Conservation (phyloP, 2,797 vertebrate genomes). For the Clamator glandarius region DNA sequence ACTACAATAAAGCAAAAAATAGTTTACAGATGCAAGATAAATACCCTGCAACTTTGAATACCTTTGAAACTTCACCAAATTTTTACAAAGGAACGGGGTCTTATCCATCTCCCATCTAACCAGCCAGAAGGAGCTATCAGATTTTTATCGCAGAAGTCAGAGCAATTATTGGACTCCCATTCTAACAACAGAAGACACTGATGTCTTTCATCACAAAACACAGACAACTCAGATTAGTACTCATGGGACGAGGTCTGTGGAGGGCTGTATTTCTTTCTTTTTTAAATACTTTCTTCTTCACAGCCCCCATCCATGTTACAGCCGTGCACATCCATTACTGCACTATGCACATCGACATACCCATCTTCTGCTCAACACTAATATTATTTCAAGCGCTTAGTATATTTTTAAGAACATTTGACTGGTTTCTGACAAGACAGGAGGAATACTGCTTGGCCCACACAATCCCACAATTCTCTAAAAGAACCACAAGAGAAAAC, state of each 20-base stretch:
- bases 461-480: background rate
- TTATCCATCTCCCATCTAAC: background rate
- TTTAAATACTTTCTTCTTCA: background rate
- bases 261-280: background rate
- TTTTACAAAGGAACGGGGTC: background rate
- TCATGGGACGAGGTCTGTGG: background rate
- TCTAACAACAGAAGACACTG: background rate
- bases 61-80: background rate
- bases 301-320: background rate
- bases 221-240: background rate
- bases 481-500: background rate
- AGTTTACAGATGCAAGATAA: background rate
- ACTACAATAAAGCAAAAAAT: constrained; percentile 15
- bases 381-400: background rate
- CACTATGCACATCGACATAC: background rate
- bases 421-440: background rate
- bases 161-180: background rate
- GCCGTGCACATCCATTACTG: background rate
- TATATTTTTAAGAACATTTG: background rate
- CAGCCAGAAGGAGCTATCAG: background rate
- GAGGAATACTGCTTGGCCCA: background rate
- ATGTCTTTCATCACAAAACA: background rate
- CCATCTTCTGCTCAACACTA: background rate
- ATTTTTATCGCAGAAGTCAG: background rate
- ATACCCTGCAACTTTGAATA: background rate